phyloP scores from a whole-genome alignment of 2,888 invertebrate species.

The Tryphoninae sp. region DNA sequence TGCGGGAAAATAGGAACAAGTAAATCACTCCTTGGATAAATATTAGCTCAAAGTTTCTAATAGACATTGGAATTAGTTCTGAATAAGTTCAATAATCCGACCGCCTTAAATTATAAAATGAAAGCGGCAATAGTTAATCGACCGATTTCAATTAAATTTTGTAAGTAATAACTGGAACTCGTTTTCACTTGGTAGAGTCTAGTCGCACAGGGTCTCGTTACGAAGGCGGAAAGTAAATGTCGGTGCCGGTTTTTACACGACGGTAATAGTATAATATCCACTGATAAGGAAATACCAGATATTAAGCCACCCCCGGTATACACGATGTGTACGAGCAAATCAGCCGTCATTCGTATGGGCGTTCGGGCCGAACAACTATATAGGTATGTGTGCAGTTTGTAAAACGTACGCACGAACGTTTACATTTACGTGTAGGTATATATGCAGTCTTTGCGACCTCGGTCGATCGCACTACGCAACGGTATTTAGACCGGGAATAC shows the following conservation, averaged over 20 bases:
- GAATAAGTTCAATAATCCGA: constrained; percentile 1
- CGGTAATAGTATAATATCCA: constrained; percentile 6
- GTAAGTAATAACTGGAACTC: constrained; percentile 42
- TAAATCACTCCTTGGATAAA: no score
- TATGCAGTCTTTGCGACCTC: constrained; percentile 31
- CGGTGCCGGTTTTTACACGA: constrained; percentile 5
- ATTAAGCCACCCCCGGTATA: constrained; percentile 57
- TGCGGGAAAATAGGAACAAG: background rate
- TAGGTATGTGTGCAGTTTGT: constrained; percentile 40
- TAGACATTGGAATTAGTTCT: no score
- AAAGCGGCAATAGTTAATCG: constrained; percentile 23
- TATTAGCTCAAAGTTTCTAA: no score
- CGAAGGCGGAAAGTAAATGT: constrained; percentile 54
- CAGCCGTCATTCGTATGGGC: constrained; percentile 26
- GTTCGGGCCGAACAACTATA: background rate
- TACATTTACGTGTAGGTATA: constrained; percentile 14
- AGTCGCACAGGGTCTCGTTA: constrained; percentile 37
- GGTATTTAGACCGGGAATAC: constrained; percentile 65
- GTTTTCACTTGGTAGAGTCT: constrained; percentile 36
- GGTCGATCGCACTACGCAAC: constrained; percentile 47
- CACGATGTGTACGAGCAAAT: constrained; percentile 19
- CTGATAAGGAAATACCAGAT: constrained; percentile 58
- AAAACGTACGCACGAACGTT: constrained; percentile 40
- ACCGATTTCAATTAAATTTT: constrained; percentile 24
- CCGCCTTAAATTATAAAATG: constrained; percentile 2